phyloP scores from a whole-genome alignment of 2,797 vertebrate genomes.

The Rhincodon typus region DNA sequence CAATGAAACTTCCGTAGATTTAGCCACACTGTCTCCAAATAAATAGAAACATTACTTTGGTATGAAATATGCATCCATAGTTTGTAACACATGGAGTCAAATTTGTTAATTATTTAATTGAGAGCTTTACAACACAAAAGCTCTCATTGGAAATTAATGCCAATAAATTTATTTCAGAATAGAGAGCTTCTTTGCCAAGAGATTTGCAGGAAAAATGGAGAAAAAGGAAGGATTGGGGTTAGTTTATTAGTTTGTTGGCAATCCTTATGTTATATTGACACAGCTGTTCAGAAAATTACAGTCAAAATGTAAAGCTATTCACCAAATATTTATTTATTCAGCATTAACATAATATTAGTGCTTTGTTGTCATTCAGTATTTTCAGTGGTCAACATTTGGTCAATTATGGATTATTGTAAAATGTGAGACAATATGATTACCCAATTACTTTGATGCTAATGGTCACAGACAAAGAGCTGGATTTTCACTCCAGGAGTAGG shows the following conservation, averaged over 20 bases:
- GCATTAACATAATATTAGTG: conserved; percentile 18
- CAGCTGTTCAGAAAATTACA: conserved; percentile 29
- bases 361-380: neutral
- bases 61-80: neutral
- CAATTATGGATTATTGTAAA: neutral
- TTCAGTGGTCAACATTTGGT: neutral
- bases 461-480: neutral
- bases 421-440: neutral
- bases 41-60: neutral
- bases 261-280: neutral
- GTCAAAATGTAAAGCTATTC: conserved; percentile 1
- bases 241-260: conserved; percentile 23
- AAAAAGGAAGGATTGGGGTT: neutral
- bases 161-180: conserved; percentile 6
- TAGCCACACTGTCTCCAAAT: neutral
- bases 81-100: neutral
- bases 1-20: neutral
- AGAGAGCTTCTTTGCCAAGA: neutral
- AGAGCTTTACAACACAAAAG: neutral
- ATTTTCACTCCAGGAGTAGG: neutral
- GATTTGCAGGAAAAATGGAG: neutral
- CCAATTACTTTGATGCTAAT: conserved; percentile 1
- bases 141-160: neutral
- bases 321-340: conserved; percentile 11
- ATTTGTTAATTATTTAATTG: neutral